Conservation (phyloP, 2,888 invertebrate species). For the Itoplectis maculator region DNA sequence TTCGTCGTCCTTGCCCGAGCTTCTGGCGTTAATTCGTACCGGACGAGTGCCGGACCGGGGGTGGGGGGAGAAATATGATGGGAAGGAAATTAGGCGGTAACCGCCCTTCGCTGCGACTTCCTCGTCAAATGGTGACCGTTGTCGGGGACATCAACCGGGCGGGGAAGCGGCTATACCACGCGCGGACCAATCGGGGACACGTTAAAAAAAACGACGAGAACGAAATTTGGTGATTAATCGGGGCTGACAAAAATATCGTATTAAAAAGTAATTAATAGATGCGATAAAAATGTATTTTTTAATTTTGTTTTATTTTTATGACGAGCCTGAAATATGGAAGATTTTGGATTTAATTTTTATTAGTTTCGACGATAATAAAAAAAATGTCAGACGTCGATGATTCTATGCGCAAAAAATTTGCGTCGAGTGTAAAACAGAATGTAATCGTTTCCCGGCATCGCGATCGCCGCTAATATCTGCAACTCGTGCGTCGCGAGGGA, state of each 20-base stretch:
- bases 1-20: constrained; percentile 67
- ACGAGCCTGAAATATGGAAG: too few relatives aligned
- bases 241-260: too few relatives aligned
- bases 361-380: too few relatives aligned
- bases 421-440: neutral
- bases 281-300: too few relatives aligned
- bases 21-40: constrained; percentile 58
- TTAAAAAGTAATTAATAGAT: too few relatives aligned
- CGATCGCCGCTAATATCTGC: neutral
- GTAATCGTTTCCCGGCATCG: neutral
- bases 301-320: too few relatives aligned
- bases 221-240: too few relatives aligned
- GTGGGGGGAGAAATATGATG: constrained; percentile 16
- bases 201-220: neutral
- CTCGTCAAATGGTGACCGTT: constrained; percentile 31
- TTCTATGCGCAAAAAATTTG: neutral
- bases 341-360: too few relatives aligned
- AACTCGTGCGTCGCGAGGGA: neutral
- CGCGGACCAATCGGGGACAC: neutral
- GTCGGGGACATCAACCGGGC: constrained; percentile 19
- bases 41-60: constrained; percentile 38
- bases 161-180: neutral
- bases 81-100: constrained; percentile 56
- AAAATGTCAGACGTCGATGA: too few relatives aligned
- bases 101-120: constrained; percentile 47